Evolutionary conservation across 2,888 invertebrate species (phyloP).

Genomic region (Macrophya alboannulata): DNA sequence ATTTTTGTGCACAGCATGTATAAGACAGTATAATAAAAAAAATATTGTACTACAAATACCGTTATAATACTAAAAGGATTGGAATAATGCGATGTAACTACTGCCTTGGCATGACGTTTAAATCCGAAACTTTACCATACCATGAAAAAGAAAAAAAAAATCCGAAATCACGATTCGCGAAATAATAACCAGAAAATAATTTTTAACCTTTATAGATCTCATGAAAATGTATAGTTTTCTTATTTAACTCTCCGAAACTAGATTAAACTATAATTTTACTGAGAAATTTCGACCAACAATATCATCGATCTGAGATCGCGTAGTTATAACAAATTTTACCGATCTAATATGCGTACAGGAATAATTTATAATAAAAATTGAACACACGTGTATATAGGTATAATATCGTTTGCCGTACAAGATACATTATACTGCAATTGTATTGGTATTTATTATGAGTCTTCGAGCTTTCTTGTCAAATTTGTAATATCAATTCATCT

Average conservation of each 20-base stretch:
- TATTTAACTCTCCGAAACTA: background rate
- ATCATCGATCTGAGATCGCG: background rate
- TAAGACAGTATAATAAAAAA: background rate
- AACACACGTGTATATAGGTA: background rate
- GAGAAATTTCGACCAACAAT: background rate
- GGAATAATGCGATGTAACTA: background rate
- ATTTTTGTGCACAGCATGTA: background rate
- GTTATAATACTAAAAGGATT: background rate
- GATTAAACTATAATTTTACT: background rate
- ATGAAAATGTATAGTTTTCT: background rate
- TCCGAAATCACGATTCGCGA: no score
- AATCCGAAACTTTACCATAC: background rate
- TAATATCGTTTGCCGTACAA: background rate
- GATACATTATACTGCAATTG: background rate
- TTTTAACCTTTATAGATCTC: no score
- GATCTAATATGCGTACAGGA: background rate
- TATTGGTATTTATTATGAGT: background rate
- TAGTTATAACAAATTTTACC: background rate
- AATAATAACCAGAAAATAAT: no score
- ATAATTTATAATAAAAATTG: conserved; percentile 9
- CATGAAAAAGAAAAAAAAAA: no score
- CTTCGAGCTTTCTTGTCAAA: background rate
- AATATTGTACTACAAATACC: background rate
- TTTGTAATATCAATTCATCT: background rate
- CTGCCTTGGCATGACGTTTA: background rate